phyloP scores from a whole-genome alignment of 2,888 invertebrate genomes.

The Hoplodrina ambigua region DNA sequence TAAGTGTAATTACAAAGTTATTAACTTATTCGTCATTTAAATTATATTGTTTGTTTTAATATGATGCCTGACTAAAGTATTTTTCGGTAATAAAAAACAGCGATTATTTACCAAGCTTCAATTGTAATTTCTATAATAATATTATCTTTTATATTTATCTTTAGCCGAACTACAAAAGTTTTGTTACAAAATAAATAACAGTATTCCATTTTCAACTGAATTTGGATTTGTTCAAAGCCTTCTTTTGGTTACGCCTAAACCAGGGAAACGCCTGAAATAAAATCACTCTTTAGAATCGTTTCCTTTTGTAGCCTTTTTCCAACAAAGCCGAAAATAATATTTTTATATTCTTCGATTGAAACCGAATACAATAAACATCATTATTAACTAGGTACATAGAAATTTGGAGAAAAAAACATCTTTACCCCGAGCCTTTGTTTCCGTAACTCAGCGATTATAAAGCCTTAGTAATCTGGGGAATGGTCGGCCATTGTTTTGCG shows the following conservation, averaged over 20 bases:
- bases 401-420: slow-evolving; percentile 35
- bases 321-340: slow-evolving; percentile 4
- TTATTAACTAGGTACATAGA: slow-evolving; percentile 15
- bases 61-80: no score
- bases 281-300: slow-evolving; percentile 6
- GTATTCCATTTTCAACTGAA: not conserved
- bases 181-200: slow-evolving; percentile 1
- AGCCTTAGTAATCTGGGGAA: slow-evolving; percentile 67
- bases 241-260: slow-evolving; percentile 19
- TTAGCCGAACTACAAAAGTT: not conserved
- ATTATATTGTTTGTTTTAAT: no score
- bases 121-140: no score
- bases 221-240: slow-evolving; percentile 16
- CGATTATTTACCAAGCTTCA: no score
- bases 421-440: slow-evolving; percentile 54
- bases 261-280: slow-evolving; percentile 25
- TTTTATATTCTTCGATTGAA: slow-evolving; percentile 23
- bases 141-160: not conserved
- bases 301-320: slow-evolving; percentile 29
- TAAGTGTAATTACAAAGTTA: no score
- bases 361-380: slow-evolving; percentile 33
- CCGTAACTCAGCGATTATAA: slow-evolving; percentile 58
- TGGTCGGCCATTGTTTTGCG: slow-evolving; percentile 61
- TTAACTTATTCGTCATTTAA: no score
- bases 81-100: no score